These are phyloP conservation scores for Diachasmimorpha longicaudata DNA, from an alignment of 1,140 invertebrate genomes.

Conservation along the genomic window DNA sequence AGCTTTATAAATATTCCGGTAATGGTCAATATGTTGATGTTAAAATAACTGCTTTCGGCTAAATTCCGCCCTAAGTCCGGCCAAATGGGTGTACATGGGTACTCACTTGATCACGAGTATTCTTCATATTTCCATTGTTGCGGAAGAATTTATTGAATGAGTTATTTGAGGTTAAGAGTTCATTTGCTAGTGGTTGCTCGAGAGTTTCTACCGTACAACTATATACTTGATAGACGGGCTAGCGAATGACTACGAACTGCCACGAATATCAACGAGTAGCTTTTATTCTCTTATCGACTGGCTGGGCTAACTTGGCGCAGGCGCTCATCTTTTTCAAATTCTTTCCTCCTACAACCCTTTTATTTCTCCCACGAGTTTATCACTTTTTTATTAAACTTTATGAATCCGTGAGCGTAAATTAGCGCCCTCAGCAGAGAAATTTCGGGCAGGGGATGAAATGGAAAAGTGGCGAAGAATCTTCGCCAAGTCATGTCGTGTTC, in stretches of 20 bases:
- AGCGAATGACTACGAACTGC: background rate
- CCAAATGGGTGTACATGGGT: background rate
- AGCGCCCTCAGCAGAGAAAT: background rate
- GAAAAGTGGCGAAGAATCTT: background rate
- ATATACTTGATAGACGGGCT: background rate
- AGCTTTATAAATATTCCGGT: background rate
- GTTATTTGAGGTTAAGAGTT: background rate
- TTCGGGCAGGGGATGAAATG: background rate
- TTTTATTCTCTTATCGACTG: background rate
- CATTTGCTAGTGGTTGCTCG: background rate
- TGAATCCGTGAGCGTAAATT: background rate
- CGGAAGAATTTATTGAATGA: background rate
- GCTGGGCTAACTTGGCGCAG: background rate
- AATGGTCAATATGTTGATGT: background rate
- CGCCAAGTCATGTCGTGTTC: too few species aligned
- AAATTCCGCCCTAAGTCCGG: background rate
- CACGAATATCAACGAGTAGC: background rate
- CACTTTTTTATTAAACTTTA: background rate
- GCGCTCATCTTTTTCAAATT: background rate
- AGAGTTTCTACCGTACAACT: background rate
- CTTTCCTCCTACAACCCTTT: background rate
- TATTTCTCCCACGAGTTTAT: background rate
- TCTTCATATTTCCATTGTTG: background rate
- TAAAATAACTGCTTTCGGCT: background rate
- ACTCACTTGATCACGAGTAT: background rate